These are phyloP conservation scores for Boleophthalmus pectinirostris DNA, from an alignment of 2,113 vertebrate genomes.

Conservation along the genomic window DNA sequence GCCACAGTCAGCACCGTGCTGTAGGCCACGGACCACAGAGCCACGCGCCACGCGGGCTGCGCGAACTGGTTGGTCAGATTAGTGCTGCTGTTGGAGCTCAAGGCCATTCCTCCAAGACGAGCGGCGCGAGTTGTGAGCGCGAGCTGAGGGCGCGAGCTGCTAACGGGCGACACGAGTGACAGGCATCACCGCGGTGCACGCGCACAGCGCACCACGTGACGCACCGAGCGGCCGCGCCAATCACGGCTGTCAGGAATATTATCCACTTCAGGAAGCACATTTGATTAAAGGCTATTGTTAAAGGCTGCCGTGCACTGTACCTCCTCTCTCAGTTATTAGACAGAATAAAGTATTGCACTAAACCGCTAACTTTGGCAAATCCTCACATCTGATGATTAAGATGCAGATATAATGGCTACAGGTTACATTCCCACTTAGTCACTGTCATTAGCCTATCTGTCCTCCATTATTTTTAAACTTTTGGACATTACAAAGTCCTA, in stretches of 20 bases:
- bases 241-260: neutral
- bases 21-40: conserved; percentile 91
- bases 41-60: conserved; percentile 92
- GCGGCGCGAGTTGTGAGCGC: neutral
- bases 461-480: neutral
- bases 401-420: neutral
- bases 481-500: neutral
- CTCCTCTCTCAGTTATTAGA: neutral
- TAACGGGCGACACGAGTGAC: neutral
- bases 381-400: neutral
- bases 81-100: conserved; percentile 59
- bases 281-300: neutral
- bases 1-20: conserved; percentile 87
- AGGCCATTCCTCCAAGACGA: conserved; percentile 61
- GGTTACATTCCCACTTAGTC: neutral
- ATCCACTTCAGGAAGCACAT: neutral
- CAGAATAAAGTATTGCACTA: neutral
- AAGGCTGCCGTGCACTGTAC: neutral
- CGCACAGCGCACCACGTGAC: conserved; percentile 17
- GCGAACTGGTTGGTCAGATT: conserved; percentile 88
- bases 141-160: neutral
- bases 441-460: neutral
- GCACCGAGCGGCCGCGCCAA: conserved; percentile 3
- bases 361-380: neutral
- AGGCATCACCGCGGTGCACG: conserved; percentile 7